Conservation (phyloP, 2,888 invertebrate genomes). For the Calephelis perditalis region DNA sequence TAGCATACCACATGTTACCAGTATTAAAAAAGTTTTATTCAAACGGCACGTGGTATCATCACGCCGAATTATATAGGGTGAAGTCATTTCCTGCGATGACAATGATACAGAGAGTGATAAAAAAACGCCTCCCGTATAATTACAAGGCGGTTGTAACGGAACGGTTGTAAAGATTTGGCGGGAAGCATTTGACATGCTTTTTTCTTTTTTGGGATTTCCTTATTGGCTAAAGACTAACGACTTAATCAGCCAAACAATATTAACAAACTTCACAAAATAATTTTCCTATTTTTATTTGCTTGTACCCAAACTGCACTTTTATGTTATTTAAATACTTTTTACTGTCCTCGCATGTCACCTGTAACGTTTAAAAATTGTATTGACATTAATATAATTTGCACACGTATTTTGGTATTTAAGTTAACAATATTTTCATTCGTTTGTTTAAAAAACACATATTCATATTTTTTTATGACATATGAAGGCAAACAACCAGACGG, state of each 20-base stretch:
- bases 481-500: too few relatives aligned
- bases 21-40: constrained; percentile 30
- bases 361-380: too few relatives aligned
- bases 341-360: too few relatives aligned
- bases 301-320: too few relatives aligned
- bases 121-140: constrained; percentile 37
- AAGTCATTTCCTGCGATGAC: constrained; percentile 67
- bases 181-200: constrained; percentile 14
- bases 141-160: constrained; percentile 32
- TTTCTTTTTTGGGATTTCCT: constrained; percentile 2
- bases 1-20: constrained; percentile 10
- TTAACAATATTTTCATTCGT: too few relatives aligned
- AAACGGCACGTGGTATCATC: constrained; percentile 49
- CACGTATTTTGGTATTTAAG: too few relatives aligned
- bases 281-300: too few relatives aligned
- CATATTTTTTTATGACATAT: too few relatives aligned
- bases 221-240: not conserved
- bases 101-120: constrained; percentile 56
- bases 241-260: not conserved
- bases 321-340: too few relatives aligned
- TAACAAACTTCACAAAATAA: too few relatives aligned
- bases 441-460: too few relatives aligned
- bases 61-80: constrained; percentile 53
- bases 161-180: constrained; percentile 18
- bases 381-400: too few relatives aligned